Base-by-base conservation (phyloP, 2,888 invertebrate genomes). In the Drosophila phalerata region DNA sequence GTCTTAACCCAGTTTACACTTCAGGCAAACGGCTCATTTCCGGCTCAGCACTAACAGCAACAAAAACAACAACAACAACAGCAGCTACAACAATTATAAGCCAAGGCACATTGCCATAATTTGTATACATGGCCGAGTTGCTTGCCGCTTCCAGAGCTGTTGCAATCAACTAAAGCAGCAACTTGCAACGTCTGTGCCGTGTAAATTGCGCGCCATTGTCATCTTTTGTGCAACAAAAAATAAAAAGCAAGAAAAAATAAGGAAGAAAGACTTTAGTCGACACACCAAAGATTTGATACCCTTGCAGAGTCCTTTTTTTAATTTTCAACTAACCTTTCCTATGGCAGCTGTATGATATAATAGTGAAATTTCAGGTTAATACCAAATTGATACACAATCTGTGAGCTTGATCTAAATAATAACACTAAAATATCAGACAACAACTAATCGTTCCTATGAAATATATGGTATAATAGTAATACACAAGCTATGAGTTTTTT, bases 1-100 rank as follows among this genome's bases (percentile, higher is more conserved):
- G 81, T 85, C 79, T 90, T 90, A 90, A 89, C 90, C 90, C 85
- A 90, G 86, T 90, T 89, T 81, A 79, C 89, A 90, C 89, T 83
- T 80, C 73, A 82, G 70, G 70, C 85, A 81, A 87, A 78, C 80
- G 74, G 83, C 85, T 83, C 83, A 83, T 81, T 88, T 88, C 85
- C 76, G 69, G 57, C 63, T 43, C 55, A 32, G 73, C 62, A 65
- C 22, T 8, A 28, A 28, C 8, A 28, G 25, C 25, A 5, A 25
- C 25, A 25, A 25, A 2, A 25, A 28, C 63, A 61, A 32, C 63
- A 55, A 13, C 55, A 67, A 15, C 62, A 61, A 28, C 63, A 62
- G 11, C 55, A 65, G n/a, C 60, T 32, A 43, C 63, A 62, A 45
- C 64, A 56, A 30, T 63, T 62, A 47, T 47, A 56, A 55, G 60